Evolutionary conservation across 2,113 vertebrate species (phyloP).

Genomic region (Cranoglanis bouderius): DNA sequence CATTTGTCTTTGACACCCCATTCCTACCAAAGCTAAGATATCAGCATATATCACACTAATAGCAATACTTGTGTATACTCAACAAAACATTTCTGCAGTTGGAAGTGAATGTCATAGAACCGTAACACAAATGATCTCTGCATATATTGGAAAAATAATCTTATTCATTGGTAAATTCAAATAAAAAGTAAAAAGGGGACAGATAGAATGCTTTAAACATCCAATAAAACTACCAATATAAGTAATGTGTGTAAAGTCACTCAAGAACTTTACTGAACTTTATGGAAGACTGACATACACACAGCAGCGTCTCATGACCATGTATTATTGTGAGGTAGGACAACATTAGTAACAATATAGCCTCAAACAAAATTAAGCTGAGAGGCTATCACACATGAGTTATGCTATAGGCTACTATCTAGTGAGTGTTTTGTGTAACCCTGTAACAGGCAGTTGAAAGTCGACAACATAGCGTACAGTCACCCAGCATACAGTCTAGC

Average conservation of each 20-base stretch:
- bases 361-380: background rate
- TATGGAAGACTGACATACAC: background rate
- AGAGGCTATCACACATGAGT: background rate
- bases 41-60: background rate
- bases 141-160: background rate
- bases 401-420: background rate
- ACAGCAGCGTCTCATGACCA: background rate
- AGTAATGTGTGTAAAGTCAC: background rate
- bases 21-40: background rate
- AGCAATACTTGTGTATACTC: background rate
- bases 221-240: no score
- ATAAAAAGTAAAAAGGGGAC: background rate
- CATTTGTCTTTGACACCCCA: constrained; percentile 16
- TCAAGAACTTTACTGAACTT: background rate
- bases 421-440: background rate
- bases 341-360: background rate
- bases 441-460: background rate
- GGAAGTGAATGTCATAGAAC: background rate
- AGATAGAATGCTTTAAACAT: background rate
- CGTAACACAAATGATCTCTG: no score
- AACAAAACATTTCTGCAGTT: background rate
- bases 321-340: background rate
- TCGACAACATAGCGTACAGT: background rate
- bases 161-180: background rate
- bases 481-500: background rate